A percentile compares a stretch with the other conserved stretches of the same genome.
phyloP scores from a whole-genome alignment of 1,140 invertebrate species.

The Coelopa frigida region DNA sequence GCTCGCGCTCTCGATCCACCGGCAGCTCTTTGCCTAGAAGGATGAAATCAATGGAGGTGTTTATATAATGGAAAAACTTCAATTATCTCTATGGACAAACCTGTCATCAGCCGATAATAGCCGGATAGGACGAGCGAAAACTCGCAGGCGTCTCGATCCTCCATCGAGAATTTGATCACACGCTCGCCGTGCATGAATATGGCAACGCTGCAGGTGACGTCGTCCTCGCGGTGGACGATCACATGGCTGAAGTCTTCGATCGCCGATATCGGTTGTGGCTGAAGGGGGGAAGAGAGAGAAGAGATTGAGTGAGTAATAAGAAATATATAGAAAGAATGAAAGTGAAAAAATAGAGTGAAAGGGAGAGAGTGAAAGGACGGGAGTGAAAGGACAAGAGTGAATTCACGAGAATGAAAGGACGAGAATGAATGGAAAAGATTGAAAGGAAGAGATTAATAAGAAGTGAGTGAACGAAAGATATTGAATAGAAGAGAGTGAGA shows the following conservation, averaged over 20 bases:
- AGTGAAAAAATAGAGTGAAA: not conserved
- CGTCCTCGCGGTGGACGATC: conserved; percentile 64
- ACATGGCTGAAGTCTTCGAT: conserved; percentile 70
- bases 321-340: not conserved
- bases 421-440: too few relatives aligned
- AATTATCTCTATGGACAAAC: conserved; percentile 13
- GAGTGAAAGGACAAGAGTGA: too few relatives aligned
- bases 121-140: conserved; percentile 73
- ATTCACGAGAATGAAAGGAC: too few relatives aligned
- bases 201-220: conserved; percentile 59
- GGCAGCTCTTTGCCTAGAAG: conserved; percentile 49
- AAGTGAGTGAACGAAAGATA: too few relatives aligned
- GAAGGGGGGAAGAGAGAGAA: conserved; percentile 31
- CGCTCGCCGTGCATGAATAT: conserved; percentile 55
- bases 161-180: conserved; percentile 64
- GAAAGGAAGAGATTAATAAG: too few relatives aligned
- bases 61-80: not conserved
- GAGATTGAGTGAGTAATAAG: not conserved
- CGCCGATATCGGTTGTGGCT: conserved; percentile 72
- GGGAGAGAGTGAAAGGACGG: too few relatives aligned
- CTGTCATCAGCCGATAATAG: conserved; percentile 61
- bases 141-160: conserved; percentile 77
- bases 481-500: too few relatives aligned
- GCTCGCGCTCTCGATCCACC: conserved; percentile 55
- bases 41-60: not conserved